phyloP scores from a whole-genome alignment of 2,113 vertebrate genomes.

The Urocolius indicus region DNA sequence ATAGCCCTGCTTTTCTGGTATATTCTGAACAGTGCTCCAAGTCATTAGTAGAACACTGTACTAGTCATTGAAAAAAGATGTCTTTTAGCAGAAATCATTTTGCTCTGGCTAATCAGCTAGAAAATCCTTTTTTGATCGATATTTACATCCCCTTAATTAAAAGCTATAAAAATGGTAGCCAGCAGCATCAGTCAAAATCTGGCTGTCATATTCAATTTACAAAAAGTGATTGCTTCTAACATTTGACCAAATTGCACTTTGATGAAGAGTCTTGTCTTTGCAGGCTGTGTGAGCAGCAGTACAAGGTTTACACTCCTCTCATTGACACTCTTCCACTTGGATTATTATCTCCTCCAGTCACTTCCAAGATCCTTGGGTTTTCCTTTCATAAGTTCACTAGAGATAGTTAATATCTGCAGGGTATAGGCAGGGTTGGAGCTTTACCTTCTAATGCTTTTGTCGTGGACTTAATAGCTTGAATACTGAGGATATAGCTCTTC shows the following conservation, averaged over 20 bases:
- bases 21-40: not conserved
- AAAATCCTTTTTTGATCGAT: not conserved
- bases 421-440: not conserved
- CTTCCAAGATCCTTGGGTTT: not conserved
- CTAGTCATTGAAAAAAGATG: not conserved
- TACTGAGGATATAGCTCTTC: not conserved
- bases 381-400: not conserved
- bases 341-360: not conserved
- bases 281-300: not conserved
- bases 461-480: not conserved
- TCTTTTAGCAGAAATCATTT: not conserved
- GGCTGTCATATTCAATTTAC: not conserved
- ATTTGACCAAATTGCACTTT: not conserved
- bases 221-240: not conserved
- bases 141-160: not conserved
- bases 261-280: not conserved
- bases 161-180: not conserved
- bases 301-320: not conserved
- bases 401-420: not conserved
- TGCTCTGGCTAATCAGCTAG: not conserved
- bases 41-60: not conserved
- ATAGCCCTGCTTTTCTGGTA: not conserved
- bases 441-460: not conserved
- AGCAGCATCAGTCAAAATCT: not conserved
- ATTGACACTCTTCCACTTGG: not conserved